Evolutionary conservation across 2,888 invertebrate species (phyloP).

Genomic region (Agrochola macilenta): DNA sequence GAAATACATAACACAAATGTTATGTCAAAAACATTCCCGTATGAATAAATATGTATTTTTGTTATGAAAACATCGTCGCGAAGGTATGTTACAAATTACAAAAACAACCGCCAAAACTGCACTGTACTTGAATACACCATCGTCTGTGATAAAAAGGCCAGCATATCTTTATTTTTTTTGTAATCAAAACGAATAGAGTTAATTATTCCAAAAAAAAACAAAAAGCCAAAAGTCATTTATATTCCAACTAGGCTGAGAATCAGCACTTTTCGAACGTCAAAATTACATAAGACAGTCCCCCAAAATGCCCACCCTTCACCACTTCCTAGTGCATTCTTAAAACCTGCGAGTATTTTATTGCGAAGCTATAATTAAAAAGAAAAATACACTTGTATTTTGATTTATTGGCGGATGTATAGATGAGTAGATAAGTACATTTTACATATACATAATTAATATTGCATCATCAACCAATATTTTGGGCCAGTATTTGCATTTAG

Average conservation of each 20-base stretch:
- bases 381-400: background rate
- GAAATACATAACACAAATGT: constrained; percentile 7
- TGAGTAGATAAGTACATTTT: background rate
- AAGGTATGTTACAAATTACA: background rate
- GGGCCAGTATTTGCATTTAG: constrained; percentile 44
- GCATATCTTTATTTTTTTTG: background rate
- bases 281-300: no score
- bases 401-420: constrained; percentile 14
- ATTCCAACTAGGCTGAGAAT: no score
- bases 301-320: no score
- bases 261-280: no score
- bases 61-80: constrained; percentile 15
- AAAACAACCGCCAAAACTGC: constrained; percentile 13
- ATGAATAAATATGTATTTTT: constrained; percentile 12
- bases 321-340: no score
- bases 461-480: constrained; percentile 42
- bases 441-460: constrained; percentile 18
- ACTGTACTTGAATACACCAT: background rate
- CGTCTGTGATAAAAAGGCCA: constrained; percentile 1
- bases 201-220: no score
- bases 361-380: background rate
- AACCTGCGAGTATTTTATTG: background rate
- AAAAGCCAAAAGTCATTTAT: no score
- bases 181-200: background rate
- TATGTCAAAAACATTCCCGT: constrained; percentile 23